Conservation (phyloP, 1,140 invertebrate genomes). For the Polyergus mexicanus region DNA sequence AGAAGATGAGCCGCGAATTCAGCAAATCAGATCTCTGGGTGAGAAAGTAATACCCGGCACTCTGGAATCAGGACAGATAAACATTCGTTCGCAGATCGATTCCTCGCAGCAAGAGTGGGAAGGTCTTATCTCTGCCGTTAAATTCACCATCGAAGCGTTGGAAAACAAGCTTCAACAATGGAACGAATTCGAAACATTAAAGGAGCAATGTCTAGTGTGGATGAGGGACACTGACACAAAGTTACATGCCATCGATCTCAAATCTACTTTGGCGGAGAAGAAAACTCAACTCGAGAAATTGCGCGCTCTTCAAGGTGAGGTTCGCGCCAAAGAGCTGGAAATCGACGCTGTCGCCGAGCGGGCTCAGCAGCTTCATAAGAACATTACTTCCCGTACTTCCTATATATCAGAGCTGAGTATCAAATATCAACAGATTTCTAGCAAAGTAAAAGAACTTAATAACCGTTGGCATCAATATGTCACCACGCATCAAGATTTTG, state of each 20-base stretch:
- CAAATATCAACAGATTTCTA: constrained; percentile 96
- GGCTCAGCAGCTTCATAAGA: constrained; percentile 94
- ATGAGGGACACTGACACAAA: constrained; percentile 95
- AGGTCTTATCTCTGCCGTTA: constrained; percentile 91
- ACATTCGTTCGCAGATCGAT: constrained; percentile 94
- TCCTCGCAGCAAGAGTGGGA: constrained; percentile 96
- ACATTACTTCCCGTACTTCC: constrained; percentile 88
- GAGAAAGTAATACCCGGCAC: constrained; percentile 97
- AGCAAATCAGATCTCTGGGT: constrained; percentile 92
- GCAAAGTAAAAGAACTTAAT: constrained; percentile 96
- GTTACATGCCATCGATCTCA: constrained; percentile 95
- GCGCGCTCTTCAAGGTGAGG: constrained; percentile 94
- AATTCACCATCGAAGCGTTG: constrained; percentile 91
- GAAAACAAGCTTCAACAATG: constrained; percentile 95
- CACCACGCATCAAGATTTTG: constrained; percentile 95
- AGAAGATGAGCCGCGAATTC: constrained; percentile 94
- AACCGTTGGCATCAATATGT: constrained; percentile 97
- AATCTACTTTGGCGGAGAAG: constrained; percentile 94
- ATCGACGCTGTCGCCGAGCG: constrained; percentile 97
- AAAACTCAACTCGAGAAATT: constrained; percentile 93
- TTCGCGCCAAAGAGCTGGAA: constrained; percentile 96
- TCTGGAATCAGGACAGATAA: constrained; percentile 93
- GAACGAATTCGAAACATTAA: constrained; percentile 96
- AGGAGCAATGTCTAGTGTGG: constrained; percentile 95
- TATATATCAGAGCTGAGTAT: constrained; percentile 95